These are phyloP conservation scores for Drosophila stalkeri DNA, from an alignment of 2,888 invertebrate genomes.

Conservation along the genomic window DNA sequence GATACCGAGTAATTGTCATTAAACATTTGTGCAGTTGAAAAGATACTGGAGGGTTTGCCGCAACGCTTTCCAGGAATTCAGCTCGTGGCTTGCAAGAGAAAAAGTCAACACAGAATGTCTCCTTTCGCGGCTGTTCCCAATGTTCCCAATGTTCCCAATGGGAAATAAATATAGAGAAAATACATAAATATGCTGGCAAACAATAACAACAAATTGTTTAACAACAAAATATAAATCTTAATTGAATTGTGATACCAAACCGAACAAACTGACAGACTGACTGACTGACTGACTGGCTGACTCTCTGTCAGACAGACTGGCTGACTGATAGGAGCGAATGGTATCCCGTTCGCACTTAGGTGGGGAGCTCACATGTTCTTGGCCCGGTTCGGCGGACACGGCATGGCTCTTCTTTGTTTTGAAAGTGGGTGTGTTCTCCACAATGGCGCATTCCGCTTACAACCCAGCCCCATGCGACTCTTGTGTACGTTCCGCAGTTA, in stretches of 20 bases:
- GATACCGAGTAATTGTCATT: slow-evolving; percentile 69
- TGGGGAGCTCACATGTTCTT: slow-evolving; percentile 39
- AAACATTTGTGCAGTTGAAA: slow-evolving; percentile 71
- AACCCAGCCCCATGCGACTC: slow-evolving; percentile 44
- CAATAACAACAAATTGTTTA: slow-evolving; percentile 76
- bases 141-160: slow-evolving; percentile 47
- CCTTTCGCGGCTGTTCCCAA: slow-evolving; percentile 46
- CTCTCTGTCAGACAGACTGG: slow-evolving; percentile 18
- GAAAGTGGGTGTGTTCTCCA: slow-evolving; percentile 67
- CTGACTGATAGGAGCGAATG: slow-evolving; percentile 19
- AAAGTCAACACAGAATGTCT: slow-evolving; percentile 71
- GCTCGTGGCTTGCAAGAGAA: slow-evolving; percentile 37
- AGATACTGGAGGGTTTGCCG: slow-evolving; percentile 66
- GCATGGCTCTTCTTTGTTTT: slow-evolving; percentile 49
- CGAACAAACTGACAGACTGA: slow-evolving; percentile 32
- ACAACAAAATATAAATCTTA: slow-evolving; percentile 81
- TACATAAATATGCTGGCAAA: slow-evolving; percentile 60
- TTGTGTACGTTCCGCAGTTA: slow-evolving; percentile 53
- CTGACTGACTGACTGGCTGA: slow-evolving; percentile 27
- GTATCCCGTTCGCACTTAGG: slow-evolving; percentile 35
- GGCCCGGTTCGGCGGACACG: slow-evolving; percentile 18
- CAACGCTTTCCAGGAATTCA: slow-evolving; percentile 80
- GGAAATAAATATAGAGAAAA: slow-evolving; percentile 51
- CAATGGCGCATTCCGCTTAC: slow-evolving; percentile 62
- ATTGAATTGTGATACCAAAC: slow-evolving; percentile 78